Evolutionary conservation across 2,888 invertebrate genomes (phyloP).

Genomic region (Autographa gamma): DNA sequence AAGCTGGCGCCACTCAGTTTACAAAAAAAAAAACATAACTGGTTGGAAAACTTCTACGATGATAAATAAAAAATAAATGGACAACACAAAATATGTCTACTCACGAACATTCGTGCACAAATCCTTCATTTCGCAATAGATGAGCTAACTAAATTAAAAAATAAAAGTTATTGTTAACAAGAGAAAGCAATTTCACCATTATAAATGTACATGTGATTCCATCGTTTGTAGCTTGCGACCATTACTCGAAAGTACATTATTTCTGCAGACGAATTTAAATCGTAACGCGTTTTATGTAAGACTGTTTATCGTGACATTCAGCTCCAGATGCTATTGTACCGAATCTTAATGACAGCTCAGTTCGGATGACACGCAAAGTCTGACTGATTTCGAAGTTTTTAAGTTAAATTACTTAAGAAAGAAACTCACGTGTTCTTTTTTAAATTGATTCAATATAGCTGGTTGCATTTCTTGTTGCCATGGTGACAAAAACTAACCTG

Average conservation of each 20-base stretch:
- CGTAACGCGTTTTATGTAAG: constrained; percentile 49
- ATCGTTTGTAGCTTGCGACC: constrained; percentile 69
- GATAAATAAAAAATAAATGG: constrained; percentile 29
- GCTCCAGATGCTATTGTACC: constrained; percentile 46
- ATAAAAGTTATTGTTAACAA: constrained; percentile 66
- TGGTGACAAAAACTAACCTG: neutral
- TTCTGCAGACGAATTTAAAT: constrained; percentile 49
- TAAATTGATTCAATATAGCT: neutral
- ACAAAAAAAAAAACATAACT: neutral
- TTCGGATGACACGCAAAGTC: constrained; percentile 49
- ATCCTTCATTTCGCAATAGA: constrained; percentile 52
- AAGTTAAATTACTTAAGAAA: constrained; percentile 37
- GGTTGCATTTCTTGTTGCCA: neutral
- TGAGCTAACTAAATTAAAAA: constrained; percentile 60
- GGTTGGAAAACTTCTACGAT: neutral
- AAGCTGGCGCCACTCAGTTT: neutral
- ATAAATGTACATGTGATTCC: constrained; percentile 75
- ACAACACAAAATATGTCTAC: constrained; percentile 20
- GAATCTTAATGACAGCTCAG: constrained; percentile 52
- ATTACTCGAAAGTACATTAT: constrained; percentile 67
- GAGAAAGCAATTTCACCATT: constrained; percentile 74
- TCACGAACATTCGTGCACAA: constrained; percentile 50
- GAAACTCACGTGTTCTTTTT: constrained; percentile 20
- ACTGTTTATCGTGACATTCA: constrained; percentile 33
- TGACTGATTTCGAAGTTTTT: constrained; percentile 42